Evolutionary conservation across 2,113 vertebrate species (phyloP).

Genomic region (Harpagus bidentatus): DNA sequence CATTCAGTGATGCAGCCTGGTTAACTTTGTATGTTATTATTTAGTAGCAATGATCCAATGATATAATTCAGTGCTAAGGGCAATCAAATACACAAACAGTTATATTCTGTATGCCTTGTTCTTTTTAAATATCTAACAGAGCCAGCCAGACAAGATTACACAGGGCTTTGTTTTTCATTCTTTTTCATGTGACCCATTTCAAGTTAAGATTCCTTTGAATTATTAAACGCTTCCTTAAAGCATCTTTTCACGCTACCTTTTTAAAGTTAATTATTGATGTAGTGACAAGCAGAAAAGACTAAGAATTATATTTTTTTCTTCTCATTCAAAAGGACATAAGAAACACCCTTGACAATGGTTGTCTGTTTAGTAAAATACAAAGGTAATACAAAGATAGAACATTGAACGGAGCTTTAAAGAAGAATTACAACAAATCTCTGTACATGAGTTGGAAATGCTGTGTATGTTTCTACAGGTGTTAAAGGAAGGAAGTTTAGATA

Average conservation of each 20-base stretch:
- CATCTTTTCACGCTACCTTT: slow-evolving; percentile 64
- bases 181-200: slow-evolving; percentile 69
- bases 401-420: slow-evolving; percentile 48
- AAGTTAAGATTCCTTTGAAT: slow-evolving; percentile 74
- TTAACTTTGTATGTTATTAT: neutral
- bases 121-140: neutral
- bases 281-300: slow-evolving; percentile 67
- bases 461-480: slow-evolving; percentile 63
- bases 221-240: slow-evolving; percentile 77
- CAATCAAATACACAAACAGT: neutral
- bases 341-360: slow-evolving; percentile 60
- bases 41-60: neutral
- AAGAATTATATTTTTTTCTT: slow-evolving; percentile 51
- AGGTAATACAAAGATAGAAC: slow-evolving; percentile 53
- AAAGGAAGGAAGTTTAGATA: slow-evolving; percentile 50
- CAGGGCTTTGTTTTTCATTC: slow-evolving; percentile 55
- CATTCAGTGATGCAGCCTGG: neutral
- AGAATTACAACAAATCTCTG: slow-evolving; percentile 51
- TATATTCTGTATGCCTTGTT: neutral
- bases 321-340: slow-evolving; percentile 37
- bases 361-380: slow-evolving; percentile 64
- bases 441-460: slow-evolving; percentile 55
- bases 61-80: neutral
- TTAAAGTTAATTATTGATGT: slow-evolving; percentile 72
- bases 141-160: neutral